A percentile compares a stretch with the other conserved stretches of the same genome.
Evolutionary conservation across 2,888 invertebrate species (phyloP).

Genomic region (Plutella xylostella): DNA sequence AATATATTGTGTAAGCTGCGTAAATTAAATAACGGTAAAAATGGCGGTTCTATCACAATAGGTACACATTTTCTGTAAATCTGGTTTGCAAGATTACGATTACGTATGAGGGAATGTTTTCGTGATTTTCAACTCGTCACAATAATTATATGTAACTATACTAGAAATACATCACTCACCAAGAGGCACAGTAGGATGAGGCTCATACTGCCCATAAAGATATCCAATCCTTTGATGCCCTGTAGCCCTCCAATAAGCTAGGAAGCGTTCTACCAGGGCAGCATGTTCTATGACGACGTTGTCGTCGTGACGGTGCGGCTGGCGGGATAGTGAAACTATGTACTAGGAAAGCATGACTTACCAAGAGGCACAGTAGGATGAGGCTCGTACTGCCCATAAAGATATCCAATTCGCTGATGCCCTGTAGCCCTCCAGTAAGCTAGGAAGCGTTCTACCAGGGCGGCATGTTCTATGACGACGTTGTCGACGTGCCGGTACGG

Average conservation of each 20-base stretch:
- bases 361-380: conserved; percentile 93
- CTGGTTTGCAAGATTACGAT: too few relatives aligned
- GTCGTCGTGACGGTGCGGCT: conserved; percentile 95
- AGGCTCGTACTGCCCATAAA: conserved; percentile 93
- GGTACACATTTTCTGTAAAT: too few relatives aligned
- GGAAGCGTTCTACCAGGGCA: conserved; percentile 92
- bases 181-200: conserved; percentile 91
- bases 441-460: conserved; percentile 94
- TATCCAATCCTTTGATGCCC: conserved; percentile 95
- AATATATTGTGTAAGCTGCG: too few relatives aligned
- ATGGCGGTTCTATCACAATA: too few relatives aligned
- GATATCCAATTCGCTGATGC: conserved; percentile 92
- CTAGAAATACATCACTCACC: too few relatives aligned
- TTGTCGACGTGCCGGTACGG: conserved; percentile 96
- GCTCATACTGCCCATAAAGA: conserved; percentile 93
- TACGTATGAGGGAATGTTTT: too few relatives aligned
- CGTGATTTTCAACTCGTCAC: too few relatives aligned
- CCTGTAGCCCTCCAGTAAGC: conserved; percentile 96
- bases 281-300: conserved; percentile 97
- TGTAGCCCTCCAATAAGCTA: conserved; percentile 95
- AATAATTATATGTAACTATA: too few relatives aligned
- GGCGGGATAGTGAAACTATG: conserved; percentile 94
- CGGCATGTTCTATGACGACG: conserved; percentile 95
- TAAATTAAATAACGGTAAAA: too few relatives aligned
- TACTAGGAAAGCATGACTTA: too few relatives aligned